Evolutionary conservation across 1,140 invertebrate species (phyloP).

Genomic region (Spodoptera frugiperda): DNA sequence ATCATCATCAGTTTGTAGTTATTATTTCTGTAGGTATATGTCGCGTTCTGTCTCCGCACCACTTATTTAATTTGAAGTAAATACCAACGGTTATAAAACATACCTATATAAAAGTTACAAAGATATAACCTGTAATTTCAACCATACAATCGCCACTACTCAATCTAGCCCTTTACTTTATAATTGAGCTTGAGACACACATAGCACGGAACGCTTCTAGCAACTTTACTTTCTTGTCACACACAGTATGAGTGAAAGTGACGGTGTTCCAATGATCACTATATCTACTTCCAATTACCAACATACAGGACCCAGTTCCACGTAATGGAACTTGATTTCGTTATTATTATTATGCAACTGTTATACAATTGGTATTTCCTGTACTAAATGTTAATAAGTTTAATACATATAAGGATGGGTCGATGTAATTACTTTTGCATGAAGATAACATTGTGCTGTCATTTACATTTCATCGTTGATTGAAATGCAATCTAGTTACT

Average conservation of each 20-base stretch:
- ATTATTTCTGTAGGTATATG: too few relatives aligned
- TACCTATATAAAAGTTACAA: neutral
- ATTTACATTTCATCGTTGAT: too few relatives aligned
- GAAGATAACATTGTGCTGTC: too few relatives aligned
- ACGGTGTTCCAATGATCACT: slow-evolving; percentile 45
- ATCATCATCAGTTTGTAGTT: too few relatives aligned
- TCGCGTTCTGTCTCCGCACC: too few relatives aligned
- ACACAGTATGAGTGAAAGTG: slow-evolving; percentile 46
- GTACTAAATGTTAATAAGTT: slow-evolving; percentile 16
- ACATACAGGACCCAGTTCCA: slow-evolving; percentile 49
- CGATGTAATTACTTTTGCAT: slow-evolving; percentile 25
- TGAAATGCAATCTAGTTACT: too few relatives aligned
- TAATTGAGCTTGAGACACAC: neutral
- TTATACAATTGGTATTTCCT: slow-evolving; percentile 44
- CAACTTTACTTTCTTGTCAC: slow-evolving; percentile 42
- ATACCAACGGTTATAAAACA: neutral
- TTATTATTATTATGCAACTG: slow-evolving; percentile 36
- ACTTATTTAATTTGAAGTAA: neutral
- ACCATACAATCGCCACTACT: neutral
- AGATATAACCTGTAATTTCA: neutral
- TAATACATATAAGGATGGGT: slow-evolving; percentile 11
- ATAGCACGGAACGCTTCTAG: slow-evolving; percentile 14
- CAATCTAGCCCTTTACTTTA: slow-evolving; percentile 7
- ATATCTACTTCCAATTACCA: slow-evolving; percentile 47
- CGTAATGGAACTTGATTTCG: slow-evolving; percentile 48